These are phyloP conservation scores for Hippocampus comes DNA, from an alignment of 2,113 vertebrate species.

Conservation along the genomic window DNA sequence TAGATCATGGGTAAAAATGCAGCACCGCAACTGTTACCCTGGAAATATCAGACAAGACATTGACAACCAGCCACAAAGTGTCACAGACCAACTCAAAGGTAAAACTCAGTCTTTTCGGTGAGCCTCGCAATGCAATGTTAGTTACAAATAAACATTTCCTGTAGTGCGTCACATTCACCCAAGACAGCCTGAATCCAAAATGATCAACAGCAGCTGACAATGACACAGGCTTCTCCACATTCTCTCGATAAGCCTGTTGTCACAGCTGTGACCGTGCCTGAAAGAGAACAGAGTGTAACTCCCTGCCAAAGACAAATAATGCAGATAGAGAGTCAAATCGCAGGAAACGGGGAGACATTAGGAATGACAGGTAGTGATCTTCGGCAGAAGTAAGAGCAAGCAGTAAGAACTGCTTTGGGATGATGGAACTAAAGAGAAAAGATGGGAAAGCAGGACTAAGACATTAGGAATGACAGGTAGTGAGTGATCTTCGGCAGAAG, in stretches of 20 bases:
- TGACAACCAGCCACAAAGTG: slow-evolving; percentile 13
- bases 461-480: slow-evolving; percentile 8
- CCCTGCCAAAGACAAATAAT: slow-evolving; percentile 21
- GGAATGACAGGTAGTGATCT: slow-evolving; percentile 5
- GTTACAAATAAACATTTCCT: slow-evolving; percentile 21
- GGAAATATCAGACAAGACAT: slow-evolving; percentile 43
- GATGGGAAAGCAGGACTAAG: slow-evolving; percentile 21
- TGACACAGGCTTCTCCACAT: slow-evolving; percentile 17
- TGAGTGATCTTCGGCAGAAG: not conserved
- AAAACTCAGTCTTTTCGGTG: not conserved
- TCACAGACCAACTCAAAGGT: slow-evolving; percentile 20
- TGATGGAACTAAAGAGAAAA: slow-evolving; percentile 9
- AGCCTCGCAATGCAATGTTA: not conserved
- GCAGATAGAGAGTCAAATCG: slow-evolving; percentile 6
- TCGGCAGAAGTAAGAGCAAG: slow-evolving; percentile 2
- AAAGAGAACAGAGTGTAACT: slow-evolving; percentile 22
- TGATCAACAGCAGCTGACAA: slow-evolving; percentile 36
- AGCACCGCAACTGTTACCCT: slow-evolving; percentile 55
- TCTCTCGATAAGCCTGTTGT: not conserved
- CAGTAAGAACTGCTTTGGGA: slow-evolving; percentile 14
- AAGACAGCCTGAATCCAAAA: not conserved
- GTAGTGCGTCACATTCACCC: not conserved
- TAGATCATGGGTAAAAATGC: slow-evolving; percentile 30
- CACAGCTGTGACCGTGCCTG: slow-evolving; percentile 3
- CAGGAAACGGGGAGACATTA: slow-evolving; percentile 18